Evolutionary conservation across 2,888 invertebrate genomes (phyloP).

Genomic region (Erebia ligea): DNA sequence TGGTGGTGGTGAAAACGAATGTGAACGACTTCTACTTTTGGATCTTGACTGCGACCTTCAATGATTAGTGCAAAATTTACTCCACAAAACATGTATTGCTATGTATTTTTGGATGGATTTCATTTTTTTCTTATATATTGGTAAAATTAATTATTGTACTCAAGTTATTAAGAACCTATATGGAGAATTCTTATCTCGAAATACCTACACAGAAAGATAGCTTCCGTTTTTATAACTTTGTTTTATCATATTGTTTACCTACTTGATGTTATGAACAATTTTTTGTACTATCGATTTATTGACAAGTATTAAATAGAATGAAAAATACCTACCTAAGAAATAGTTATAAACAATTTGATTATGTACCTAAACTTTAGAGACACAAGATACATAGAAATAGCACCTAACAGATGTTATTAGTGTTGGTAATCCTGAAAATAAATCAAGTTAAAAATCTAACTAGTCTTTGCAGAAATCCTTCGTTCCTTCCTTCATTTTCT

Average conservation of each 20-base stretch:
- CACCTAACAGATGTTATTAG: no score
- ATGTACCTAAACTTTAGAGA: no score
- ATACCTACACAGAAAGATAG: neutral
- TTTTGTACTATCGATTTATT: neutral
- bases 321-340: neutral
- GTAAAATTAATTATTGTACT: neutral
- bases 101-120: neutral
- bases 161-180: neutral
- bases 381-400: no score
- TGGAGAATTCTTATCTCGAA: neutral
- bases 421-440: no score
- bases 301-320: neutral
- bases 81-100: neutral
- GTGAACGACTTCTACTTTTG: constrained; percentile 78
- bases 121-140: no score
- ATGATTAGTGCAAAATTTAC: constrained; percentile 19
- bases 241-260: neutral
- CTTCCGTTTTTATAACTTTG: constrained; percentile 2
- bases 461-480: neutral
- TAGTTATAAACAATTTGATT: neutral
- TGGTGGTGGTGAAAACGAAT: constrained; percentile 80
- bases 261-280: neutral
- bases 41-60: constrained; percentile 71
- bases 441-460: no score
- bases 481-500: no score